Evolutionary conservation across 2,797 vertebrate genomes (phyloP), one percentile per base, ranked within the genome.

Genomic region (Esox lucius): DNA sequence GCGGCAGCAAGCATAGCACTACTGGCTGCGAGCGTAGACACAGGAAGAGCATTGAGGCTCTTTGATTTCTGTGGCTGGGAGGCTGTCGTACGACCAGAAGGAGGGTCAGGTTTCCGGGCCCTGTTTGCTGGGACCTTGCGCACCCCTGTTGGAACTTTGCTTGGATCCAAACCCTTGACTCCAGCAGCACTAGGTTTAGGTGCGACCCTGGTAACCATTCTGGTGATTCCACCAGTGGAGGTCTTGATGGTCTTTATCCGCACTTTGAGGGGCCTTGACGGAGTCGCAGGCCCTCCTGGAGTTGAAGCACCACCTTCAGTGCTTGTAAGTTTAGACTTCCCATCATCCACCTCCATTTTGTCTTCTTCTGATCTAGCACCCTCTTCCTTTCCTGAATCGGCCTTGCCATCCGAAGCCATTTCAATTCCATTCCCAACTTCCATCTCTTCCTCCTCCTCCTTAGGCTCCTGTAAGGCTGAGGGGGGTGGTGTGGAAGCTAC

Each of bases 191-290:
- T 88, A 2, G 91, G 91, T 88, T 94, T 94, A 0, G 91, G 83
- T 3, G 83, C 95, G 2, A 99, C 96, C 69, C 95, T 92, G 2
- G 97, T 99, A 5, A 99, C 96, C 0, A 97, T 99, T 81, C 98
- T 91, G 56, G 97, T 98, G 89, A 99, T 97, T 83, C 94, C 96
- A 17, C 98, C 98, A 0, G 96, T 96, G 31, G 97, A 96, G 0
- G 97, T 98, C 83, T 99, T 99, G 75, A 99, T 95, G 51, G 97
- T 99, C 87, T 99, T 99, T 83, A 99, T 99, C 61, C 98, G 83
- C 26, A 99, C 97, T 67, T 98, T 99, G 56, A 99, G 94, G 15
- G 97, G 98, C 65, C 97, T 90, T 0, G 97, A 95, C 2, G 96
- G 94, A 65, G 85, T 88, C 1, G 95, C 95, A 17, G 83, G 85